Base-by-base conservation (phyloP, 2,113 vertebrate genomes). In the Archilochus colubris region DNA sequence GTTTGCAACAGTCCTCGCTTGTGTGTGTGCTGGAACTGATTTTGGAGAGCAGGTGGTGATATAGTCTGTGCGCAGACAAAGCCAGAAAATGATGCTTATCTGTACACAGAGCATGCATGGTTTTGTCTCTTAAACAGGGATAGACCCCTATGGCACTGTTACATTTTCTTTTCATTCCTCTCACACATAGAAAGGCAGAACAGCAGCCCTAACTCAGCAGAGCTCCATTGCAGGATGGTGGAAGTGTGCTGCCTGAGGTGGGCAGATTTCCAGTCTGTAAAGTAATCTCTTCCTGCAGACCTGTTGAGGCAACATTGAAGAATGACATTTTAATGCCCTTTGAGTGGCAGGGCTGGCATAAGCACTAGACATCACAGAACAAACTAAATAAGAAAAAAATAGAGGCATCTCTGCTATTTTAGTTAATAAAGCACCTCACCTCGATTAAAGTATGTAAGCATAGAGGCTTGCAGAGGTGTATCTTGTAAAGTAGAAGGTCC, bases 11-110 rank as follows among this genome's bases (percentile, higher is more conserved):
- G 36, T 75, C 70, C 73, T 92, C 68, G 25, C 62, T 86, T 31
- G 30, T 43, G 36, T 61, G 17, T 69, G 27, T 78, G 43, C 91
- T 92, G 82, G 88, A 89, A 79, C 40, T 67, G 83, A 83, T 75
- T 94, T 64, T 64, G 77, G 69, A 83, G 86, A 93, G 88, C 79
- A 81, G 68, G 79, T 83, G 61, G 73, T 82, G 50, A 54, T 86
- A 54, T 46, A 81, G 31, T 40, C 69, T 79, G 62, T 2, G 1
- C 48, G 81, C 70, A 84, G 50, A 88, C 46, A 80, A 92, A 78
- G 83, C 66, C 62, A 72, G 88, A 83, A 74, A 25, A 13, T 2
- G 30, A 50, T 36, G 50, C 28, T 73, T 61, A 46, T 86, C 66
- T 84, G 33, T 30, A 78, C 48, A 54, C 21, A 82, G 64, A 90